Evolutionary conservation across 2,888 invertebrate genomes (phyloP).

Genomic region (Cheilosia variabilis): DNA sequence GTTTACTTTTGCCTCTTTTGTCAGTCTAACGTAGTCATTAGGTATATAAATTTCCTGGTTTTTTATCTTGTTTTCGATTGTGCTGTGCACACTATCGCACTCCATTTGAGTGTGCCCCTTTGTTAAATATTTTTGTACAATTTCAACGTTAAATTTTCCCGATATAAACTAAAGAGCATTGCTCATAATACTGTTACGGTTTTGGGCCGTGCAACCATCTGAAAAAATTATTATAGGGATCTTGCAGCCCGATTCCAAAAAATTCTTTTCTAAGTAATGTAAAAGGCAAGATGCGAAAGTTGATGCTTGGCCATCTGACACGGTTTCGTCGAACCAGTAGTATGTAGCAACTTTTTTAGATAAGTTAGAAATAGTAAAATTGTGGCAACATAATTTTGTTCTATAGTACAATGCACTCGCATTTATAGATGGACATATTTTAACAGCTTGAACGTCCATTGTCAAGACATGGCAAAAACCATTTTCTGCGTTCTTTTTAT

Average conservation of each 20-base stretch:
- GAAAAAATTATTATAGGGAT: conserved; percentile 29
- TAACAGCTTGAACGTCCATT: conserved; percentile 24
- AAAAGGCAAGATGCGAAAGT: neutral
- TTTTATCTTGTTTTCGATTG: conserved; percentile 39
- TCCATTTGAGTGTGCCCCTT: conserved; percentile 38
- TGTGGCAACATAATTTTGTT: conserved; percentile 14
- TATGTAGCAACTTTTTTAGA: neutral
- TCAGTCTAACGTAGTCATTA: conserved; percentile 27
- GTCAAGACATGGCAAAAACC: conserved; percentile 9
- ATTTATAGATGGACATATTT: neutral
- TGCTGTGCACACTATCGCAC: conserved; percentile 33
- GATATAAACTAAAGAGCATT: too few relatives aligned
- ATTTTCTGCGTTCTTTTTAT: conserved; percentile 3
- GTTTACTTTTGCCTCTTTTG: conserved; percentile 23
- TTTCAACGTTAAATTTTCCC: neutral
- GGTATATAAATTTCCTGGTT: conserved; percentile 36
- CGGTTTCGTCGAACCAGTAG: conserved; percentile 4
- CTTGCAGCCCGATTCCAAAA: conserved; percentile 2
- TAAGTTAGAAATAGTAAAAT: conserved; percentile 1
- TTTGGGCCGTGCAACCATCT: conserved; percentile 2
- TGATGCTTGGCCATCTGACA: neutral
- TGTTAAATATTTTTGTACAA: conserved; percentile 15
- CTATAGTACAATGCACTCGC: conserved; percentile 13
- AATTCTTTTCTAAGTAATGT: neutral
- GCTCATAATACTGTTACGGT: conserved; percentile 23